Evolutionary conservation across 2,888 invertebrate genomes (phyloP).

Genomic region (Trimorus sp.): DNA sequence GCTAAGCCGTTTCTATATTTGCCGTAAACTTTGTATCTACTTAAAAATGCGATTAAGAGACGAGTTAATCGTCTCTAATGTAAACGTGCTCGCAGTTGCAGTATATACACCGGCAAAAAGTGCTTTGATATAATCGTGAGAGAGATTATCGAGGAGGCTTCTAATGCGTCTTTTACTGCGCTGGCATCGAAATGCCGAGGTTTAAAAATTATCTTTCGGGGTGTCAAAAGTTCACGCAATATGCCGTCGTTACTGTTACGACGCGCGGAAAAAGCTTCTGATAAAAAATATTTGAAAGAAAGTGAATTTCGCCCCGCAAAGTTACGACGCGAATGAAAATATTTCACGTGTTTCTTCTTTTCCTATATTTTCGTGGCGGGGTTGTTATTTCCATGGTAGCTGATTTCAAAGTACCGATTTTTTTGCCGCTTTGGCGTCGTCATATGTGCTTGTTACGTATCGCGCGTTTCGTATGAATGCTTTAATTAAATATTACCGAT

Average conservation of each 20-base stretch:
- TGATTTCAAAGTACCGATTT: too few relatives aligned
- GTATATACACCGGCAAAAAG: neutral
- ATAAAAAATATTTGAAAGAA: slow-evolving; percentile 28
- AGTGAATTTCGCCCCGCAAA: slow-evolving; percentile 22
- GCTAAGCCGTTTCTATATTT: neutral
- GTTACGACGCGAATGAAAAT: slow-evolving; percentile 40
- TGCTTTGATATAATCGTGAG: slow-evolving; percentile 6
- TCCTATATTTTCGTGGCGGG: too few relatives aligned
- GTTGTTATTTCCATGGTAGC: too few relatives aligned
- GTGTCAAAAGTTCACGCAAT: slow-evolving; percentile 18
- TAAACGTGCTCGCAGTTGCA: neutral
- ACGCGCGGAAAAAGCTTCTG: slow-evolving; percentile 2
- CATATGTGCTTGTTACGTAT: too few relatives aligned
- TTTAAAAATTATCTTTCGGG: slow-evolving; percentile 19
- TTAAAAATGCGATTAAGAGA: neutral
- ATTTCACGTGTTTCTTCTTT: slow-evolving; percentile 36
- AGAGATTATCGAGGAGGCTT: slow-evolving; percentile 14
- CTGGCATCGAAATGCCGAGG: neutral
- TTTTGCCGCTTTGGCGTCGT: too few relatives aligned
- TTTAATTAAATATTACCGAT: too few relatives aligned
- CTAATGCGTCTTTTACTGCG: neutral
- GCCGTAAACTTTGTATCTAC: neutral
- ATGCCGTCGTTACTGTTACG: slow-evolving; percentile 8
- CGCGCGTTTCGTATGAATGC: too few relatives aligned
- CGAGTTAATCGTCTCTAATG: slow-evolving; percentile 3